A percentile compares a stretch with the other conserved stretches of the same genome.
Evolutionary conservation across 2,113 vertebrate species (phyloP).

Genomic region (Camarhynchus parvulus): DNA sequence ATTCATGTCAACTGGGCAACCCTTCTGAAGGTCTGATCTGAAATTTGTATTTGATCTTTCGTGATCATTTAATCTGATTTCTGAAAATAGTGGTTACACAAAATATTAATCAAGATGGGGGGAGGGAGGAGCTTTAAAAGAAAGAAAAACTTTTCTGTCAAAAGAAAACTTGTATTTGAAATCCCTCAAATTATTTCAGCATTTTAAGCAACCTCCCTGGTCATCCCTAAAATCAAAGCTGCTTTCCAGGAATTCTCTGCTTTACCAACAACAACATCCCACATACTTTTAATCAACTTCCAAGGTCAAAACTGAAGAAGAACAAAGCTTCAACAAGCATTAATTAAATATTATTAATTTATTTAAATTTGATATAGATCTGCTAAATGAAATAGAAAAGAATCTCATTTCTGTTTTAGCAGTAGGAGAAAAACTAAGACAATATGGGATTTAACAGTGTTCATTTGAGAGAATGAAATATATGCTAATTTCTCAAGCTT

Average conservation of each 20-base stretch:
- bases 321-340: background rate
- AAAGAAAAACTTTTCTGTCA: background rate
- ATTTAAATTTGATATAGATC: background rate
- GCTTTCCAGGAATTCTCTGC: background rate
- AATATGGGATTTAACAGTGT: background rate
- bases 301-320: conserved; percentile 22
- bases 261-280: background rate
- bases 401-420: background rate
- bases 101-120: background rate
- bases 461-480: conserved; percentile 1
- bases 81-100: background rate
- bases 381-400: background rate
- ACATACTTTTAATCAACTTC: background rate
- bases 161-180: background rate
- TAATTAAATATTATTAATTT: background rate
- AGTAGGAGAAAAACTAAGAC: background rate
- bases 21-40: background rate
- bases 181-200: background rate
- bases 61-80: background rate
- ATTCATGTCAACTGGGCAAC: background rate
- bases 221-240: background rate
- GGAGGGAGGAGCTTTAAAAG: fast-evolving
- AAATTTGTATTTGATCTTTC: background rate
- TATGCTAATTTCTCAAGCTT: background rate
- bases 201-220: background rate